Conservation (phyloP, 1,140 invertebrate genomes). For the Charaxes varanes region DNA sequence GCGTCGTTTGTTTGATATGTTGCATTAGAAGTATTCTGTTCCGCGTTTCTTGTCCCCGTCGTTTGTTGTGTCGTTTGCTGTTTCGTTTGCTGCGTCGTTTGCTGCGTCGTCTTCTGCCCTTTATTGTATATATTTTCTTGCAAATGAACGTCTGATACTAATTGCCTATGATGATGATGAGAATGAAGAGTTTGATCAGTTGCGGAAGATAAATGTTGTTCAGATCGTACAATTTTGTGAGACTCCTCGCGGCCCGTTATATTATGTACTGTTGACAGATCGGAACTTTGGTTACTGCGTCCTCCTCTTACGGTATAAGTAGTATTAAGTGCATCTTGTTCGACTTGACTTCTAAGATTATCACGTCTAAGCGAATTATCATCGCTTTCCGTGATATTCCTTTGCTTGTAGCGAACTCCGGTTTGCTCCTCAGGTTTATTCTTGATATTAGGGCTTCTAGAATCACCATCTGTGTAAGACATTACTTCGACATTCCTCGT, state of each 20-base stretch:
- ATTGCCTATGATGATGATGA: conserved; percentile 15
- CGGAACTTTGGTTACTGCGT: conserved; percentile 15
- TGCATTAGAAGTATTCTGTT: conserved; percentile 14
- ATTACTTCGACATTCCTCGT: conserved; percentile 59
- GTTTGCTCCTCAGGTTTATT: conserved; percentile 18
- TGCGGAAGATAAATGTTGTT: conserved; percentile 16
- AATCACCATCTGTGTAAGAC: conserved; percentile 22
- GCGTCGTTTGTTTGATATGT: conserved; percentile 4
- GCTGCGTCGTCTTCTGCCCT: no score
- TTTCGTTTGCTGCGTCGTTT: no score
- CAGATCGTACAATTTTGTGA: conserved; percentile 20
- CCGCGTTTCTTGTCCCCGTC: conserved; percentile 10
- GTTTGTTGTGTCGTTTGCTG: neutral
- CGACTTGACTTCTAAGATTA: conserved; percentile 16
- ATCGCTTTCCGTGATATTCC: conserved; percentile 10
- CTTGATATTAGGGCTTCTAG: conserved; percentile 13
- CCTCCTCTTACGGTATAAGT: conserved; percentile 26
- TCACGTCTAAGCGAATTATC: neutral
- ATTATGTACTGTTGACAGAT: conserved; percentile 17
- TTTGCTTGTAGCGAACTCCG: conserved; percentile 15
- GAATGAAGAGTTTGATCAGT: conserved; percentile 16
- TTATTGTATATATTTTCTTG: conserved; percentile 11
- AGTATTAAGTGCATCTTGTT: conserved; percentile 23
- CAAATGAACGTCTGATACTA: conserved; percentile 11
- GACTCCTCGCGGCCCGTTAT: conserved; percentile 14